phyloP scores from a whole-genome alignment of 2,797 vertebrate species.

The Buphagus erythrorhynchus region DNA sequence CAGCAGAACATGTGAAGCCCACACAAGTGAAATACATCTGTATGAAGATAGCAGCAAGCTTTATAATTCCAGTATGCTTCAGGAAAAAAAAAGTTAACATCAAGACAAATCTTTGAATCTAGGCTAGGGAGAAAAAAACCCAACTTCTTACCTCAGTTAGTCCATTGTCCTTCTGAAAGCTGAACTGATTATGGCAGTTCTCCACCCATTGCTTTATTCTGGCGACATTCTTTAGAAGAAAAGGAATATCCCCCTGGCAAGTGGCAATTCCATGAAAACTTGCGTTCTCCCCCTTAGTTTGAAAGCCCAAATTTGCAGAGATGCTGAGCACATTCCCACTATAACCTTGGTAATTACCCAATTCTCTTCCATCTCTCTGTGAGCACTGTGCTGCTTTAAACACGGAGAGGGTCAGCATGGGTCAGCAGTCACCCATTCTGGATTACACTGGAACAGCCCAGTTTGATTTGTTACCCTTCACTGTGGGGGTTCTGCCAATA shows the following conservation, averaged over 20 bases:
- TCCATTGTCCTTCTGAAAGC: background rate
- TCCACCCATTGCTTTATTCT: background rate
- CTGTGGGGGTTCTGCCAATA: background rate
- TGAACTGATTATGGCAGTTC: background rate
- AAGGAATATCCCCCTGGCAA: background rate
- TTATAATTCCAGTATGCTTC: background rate
- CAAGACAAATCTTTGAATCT: background rate
- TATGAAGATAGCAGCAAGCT: background rate
- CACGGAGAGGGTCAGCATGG: background rate
- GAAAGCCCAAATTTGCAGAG: background rate
- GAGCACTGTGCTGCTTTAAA: background rate
- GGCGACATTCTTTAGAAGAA: background rate
- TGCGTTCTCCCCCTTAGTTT: fast-evolving
- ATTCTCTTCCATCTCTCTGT: background rate
- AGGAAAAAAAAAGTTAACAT: background rate
- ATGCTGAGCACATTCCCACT: background rate
- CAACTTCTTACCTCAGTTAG: background rate
- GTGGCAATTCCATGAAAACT: background rate
- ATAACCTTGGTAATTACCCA: background rate
- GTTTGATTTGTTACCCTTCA: background rate
- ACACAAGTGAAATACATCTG: background rate
- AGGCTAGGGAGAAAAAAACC: fast-evolving
- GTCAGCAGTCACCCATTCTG: fast-evolving
- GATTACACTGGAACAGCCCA: background rate
- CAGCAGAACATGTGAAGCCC: background rate